Evolutionary conservation across 2,888 invertebrate genomes (phyloP), one percentile per base, ranked within the genome.

Genomic region (Lasioglossum calceatum): DNA sequence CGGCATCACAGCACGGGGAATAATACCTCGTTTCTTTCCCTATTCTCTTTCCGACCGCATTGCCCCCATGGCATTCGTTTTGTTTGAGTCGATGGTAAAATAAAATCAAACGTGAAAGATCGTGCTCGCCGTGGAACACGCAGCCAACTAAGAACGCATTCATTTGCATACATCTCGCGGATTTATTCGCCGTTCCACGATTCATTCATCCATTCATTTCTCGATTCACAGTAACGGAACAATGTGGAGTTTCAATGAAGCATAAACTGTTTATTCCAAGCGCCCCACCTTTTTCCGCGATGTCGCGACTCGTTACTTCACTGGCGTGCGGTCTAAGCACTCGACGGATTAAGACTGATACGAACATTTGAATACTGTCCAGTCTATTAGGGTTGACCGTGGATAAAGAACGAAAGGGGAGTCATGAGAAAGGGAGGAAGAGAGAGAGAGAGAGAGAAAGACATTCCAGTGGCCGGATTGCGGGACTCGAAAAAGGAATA

Each of bases 361-460:
- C 32, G 64, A 64, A 32, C 64, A 64, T 64, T 32, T 64, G 64
- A 64, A 64, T 64, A 2, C 27, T 64, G 64, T 64, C 64, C 64
- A 7, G 16, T 64, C n/a, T 64, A 16, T 64, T 64, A 64, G 64
- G 16, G 64, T 64, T 32, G 64, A 5, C 7, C 14, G 16, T 0
- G 2, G 0, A 64, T 32, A 32, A 32, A 64, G 32, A 64, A 32
- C 64, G 64, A 32, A 16, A 32, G 64, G 64, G 32, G 16, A 32
- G 32, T 16, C 14, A 3, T 54, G 8, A 54, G n/a, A 54, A 10
- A n/a, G 23, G 10, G 54, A 23, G 3, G 10, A 3, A 10, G 23
- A 54, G 14, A 14, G 27, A 61, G 14, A 27, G 4, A 61, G 27
- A 61, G 5, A 61, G 3, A 61, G 27, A 32, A 12, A 27, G 27